A percentile compares a stretch with the other conserved stretches of the same genome.
Conservation (phyloP, 2,888 invertebrate genomes). For the Chirona hameri region DNA sequence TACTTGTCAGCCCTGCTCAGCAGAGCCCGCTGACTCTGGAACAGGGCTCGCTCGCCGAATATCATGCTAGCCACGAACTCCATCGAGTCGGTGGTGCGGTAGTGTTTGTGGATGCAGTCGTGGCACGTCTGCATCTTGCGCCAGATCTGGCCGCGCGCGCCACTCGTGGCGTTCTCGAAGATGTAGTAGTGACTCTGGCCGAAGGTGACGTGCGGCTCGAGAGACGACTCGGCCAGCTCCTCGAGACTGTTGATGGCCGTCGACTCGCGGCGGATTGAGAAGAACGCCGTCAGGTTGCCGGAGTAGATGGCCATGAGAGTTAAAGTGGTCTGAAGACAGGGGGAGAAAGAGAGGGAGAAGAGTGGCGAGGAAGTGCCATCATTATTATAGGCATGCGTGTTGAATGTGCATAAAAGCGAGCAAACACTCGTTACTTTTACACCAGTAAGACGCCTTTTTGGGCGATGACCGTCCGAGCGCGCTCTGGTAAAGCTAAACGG, state of each 20-base stretch:
- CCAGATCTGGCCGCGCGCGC: not conserved
- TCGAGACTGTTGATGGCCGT: not conserved
- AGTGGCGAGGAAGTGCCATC: too few relatives aligned
- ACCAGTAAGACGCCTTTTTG: too few relatives aligned
- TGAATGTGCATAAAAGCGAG: too few relatives aligned
- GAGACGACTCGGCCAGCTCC: not conserved
- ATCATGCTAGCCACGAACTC: not conserved
- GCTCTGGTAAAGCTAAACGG: too few relatives aligned
- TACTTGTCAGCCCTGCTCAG: not conserved
- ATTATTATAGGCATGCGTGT: too few relatives aligned
- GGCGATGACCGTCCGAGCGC: too few relatives aligned
- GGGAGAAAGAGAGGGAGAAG: not conserved
- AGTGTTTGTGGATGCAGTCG: not conserved
- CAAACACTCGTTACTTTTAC: too few relatives aligned
- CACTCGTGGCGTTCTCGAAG: slow-evolving; percentile 12
- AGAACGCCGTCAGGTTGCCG: slow-evolving; percentile 5
- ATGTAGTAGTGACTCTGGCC: slow-evolving; percentile 22
- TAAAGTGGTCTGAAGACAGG: not conserved
- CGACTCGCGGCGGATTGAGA: not conserved
- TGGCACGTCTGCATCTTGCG: not conserved
- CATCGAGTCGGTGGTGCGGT: not conserved
- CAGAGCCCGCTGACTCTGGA: not conserved
- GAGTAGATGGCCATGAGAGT: not conserved
- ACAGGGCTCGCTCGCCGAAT: not conserved
- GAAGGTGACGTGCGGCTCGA: not conserved